Evolutionary conservation across 2,888 invertebrate species (phyloP), one percentile per base, ranked within the genome.

Genomic region (Papilio gigon): DNA sequence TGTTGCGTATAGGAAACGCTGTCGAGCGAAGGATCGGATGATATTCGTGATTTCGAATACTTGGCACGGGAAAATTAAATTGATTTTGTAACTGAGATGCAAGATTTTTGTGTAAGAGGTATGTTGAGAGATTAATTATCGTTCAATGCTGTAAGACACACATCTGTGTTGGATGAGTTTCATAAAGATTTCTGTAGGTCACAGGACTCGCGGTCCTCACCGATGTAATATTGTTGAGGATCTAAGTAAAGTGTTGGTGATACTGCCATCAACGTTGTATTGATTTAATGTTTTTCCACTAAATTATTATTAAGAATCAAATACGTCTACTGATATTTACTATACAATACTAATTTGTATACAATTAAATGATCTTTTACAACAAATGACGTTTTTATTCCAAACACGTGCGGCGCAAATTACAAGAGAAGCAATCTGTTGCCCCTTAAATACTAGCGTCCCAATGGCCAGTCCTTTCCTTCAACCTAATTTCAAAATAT

Each of bases 381-480:
- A 44, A 42, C 33, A 40, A 61, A 69, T 42, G 40, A 53, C 60
- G 44, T 70, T 77, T 74, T 73, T 71, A 86, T 85, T 85, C 86
- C 70, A 72, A 74, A 78, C 87, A 85, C 86, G 87, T 78, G 78
- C 84, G 76, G 76, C 81, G 83, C 85, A 85, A 87, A 88, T 87
- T 87, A 88, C 87, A 84, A 84, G 82, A 82, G 82, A 84, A 85
- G 79, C 82, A 84, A 86, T 87, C 83, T 82, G 78, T 81, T 81
- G 83, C 79, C 80, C 79, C 80, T 84, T 83, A 85, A 85, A 87
- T 84, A 85, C 83, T 81, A 81, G 82, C 76, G 80, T 83, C 78
- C 81, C 81, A 84, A 84, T 87, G 82, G 82, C 80, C 78, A 83
- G 83, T 77, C 84, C 80, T 83, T 85, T 84, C 78, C 81, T 83